These are phyloP conservation scores for Phylloscopus whistleri DNA, from an alignment of 2,113 vertebrate species.

Conservation along the genomic window DNA sequence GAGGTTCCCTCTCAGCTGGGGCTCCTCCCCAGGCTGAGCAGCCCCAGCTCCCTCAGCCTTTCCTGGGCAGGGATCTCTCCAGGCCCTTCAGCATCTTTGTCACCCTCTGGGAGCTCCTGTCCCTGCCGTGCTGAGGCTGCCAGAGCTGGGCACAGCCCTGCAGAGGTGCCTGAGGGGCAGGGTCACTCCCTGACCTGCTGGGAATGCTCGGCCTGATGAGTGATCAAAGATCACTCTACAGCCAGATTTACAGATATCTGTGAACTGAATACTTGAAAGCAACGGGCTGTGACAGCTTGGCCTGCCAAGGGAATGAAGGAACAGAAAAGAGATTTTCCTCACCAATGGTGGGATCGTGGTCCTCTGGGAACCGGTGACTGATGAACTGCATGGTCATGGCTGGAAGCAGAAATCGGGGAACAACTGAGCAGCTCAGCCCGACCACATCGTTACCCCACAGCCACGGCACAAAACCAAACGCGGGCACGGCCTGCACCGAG, in stretches of 20 bases:
- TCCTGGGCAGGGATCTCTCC: neutral
- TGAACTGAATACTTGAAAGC: neutral
- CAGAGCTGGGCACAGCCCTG: neutral
- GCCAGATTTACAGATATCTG: rapidly evolving
- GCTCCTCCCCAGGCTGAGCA: neutral
- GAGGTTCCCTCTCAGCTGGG: neutral
- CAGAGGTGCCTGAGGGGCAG: neutral
- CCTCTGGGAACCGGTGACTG: constrained; percentile 87
- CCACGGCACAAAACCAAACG: neutral
- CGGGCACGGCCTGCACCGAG: neutral
- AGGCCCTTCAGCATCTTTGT: neutral
- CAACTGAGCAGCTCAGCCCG: neutral
- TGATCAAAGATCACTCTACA: neutral
- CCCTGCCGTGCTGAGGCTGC: neutral
- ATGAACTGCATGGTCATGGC: constrained; percentile 95
- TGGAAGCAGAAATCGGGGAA: constrained; percentile 37
- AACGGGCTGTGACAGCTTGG: rapidly evolving
- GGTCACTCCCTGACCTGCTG: neutral
- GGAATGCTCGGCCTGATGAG: neutral
- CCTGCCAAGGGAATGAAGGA: rapidly evolving
- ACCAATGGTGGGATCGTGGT: constrained; percentile 90
- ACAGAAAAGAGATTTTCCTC: neutral
- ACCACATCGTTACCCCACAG: neutral
- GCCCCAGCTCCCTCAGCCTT: neutral
- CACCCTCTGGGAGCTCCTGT: neutral